Evolutionary conservation across 2,888 invertebrate genomes (phyloP).

Genomic region (Parasteatoda lunata): DNA sequence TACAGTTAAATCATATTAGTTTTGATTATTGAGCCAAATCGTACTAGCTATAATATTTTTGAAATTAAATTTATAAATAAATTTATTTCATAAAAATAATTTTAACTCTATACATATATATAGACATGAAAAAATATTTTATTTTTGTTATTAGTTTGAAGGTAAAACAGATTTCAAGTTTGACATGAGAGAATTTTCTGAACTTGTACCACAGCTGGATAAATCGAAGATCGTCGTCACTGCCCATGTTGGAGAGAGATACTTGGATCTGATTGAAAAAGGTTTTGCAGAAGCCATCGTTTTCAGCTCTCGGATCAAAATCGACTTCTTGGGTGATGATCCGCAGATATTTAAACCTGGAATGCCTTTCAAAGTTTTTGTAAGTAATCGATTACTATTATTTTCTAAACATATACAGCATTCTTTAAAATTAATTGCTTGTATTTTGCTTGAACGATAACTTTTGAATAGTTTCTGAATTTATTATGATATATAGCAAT

Average conservation of each 20-base stretch:
- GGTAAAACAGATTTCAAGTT: constrained; percentile 68
- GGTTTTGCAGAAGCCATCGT: constrained; percentile 69
- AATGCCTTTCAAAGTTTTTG: constrained; percentile 70
- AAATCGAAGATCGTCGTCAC: constrained; percentile 70
- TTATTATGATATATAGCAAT: too few relatives aligned
- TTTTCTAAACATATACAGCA: too few relatives aligned
- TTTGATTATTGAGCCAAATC: too few relatives aligned
- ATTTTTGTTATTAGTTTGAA: constrained; percentile 63
- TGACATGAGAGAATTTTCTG: constrained; percentile 58
- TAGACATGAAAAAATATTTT: neutral
- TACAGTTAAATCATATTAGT: too few relatives aligned
- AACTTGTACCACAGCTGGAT: constrained; percentile 48
- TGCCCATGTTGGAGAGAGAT: constrained; percentile 69
- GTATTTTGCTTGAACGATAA: too few relatives aligned
- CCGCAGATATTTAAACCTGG: constrained; percentile 71
- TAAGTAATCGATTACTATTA: constrained; percentile 50
- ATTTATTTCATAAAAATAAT: too few relatives aligned
- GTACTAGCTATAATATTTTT: too few relatives aligned
- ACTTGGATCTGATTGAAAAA: constrained; percentile 66
- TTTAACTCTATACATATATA: too few relatives aligned
- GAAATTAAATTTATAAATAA: too few relatives aligned
- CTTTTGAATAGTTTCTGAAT: too few relatives aligned
- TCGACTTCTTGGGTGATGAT: constrained; percentile 69
- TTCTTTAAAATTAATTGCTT: too few relatives aligned
- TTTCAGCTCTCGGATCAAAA: constrained; percentile 69